Evolutionary conservation across 2,797 vertebrate genomes (phyloP), one percentile per base, ranked within the genome.

Genomic region (Acrossocheilus fasciatus): DNA sequence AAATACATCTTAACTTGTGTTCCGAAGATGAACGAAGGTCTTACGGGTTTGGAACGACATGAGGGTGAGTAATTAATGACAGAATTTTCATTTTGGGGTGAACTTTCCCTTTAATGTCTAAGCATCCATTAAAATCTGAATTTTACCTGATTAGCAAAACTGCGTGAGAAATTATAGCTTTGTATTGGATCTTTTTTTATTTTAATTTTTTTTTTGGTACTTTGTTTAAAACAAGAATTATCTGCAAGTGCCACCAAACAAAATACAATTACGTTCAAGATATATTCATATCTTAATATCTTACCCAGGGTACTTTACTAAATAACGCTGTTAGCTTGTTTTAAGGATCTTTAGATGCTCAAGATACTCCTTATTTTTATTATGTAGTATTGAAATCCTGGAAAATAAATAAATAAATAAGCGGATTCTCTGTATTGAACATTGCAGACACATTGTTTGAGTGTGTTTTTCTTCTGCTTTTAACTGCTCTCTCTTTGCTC

Each of bases 401-500:
- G 11, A 41, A 4, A 41, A 30, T 26, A 26, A 30, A 30, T 26
- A 26, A 30, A 30, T 30, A 30, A 57, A 11, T 10, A 41, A 41
- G 20, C 10, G 5, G 1, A 7, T 30, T 20, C 6, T 50, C 4
- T 73, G 17, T 45, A 2, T 45, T n/a, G 18, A 20, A 11, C 17
- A 8, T n/a, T 47, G 26, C 30, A 4, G 26, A 57, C 54, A 4
- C 1, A 14, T 50, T 30, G 3, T 23, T 15, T 45, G 10, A 3
- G 10, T 74, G 62, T 34, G 26, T 47, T n/a, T 30, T 50, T 23
- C 26, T 6, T 17, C 3, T 11, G 5, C 50, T 59, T 72, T 18
- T 30, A 62, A 62, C 41, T 34, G 18, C 11, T 50, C 47, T 72
- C 78, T 41, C 39, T 17, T n/a, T 92, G n/a, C 91, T 50, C 89